Conservation (phyloP, 2,113 vertebrate species). For the Anolis sagrei region DNA sequence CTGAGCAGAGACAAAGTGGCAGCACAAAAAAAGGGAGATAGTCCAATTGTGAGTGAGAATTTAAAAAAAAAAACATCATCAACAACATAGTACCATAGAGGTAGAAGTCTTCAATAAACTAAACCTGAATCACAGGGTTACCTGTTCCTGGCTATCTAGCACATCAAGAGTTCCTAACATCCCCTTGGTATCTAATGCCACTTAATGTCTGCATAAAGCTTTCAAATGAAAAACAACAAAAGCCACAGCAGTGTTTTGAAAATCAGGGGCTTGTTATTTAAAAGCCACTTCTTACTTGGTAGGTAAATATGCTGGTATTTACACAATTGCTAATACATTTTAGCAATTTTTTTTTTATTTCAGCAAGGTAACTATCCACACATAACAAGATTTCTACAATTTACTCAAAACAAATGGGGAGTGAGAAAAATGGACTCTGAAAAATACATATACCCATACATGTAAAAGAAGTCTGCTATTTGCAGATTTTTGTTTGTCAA, state of each 20-base stretch:
- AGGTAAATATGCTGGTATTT: neutral
- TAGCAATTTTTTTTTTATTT: neutral
- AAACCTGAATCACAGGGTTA: slow-evolving; percentile 55
- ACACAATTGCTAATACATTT: neutral
- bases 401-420: slow-evolving; percentile 15
- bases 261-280: neutral
- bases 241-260: accelerated
- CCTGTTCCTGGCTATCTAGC: neutral
- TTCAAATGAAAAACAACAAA: neutral
- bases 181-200: neutral
- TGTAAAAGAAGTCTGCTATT: neutral
- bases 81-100: slow-evolving; percentile 60
- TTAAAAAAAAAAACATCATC: too few species aligned
- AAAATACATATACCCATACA: neutral
- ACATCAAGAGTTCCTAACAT: neutral
- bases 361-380: neutral
- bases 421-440: slow-evolving; percentile 5
- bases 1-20: neutral
- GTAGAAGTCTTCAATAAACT: slow-evolving; percentile 55
- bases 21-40: accelerated
- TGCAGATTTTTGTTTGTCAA: slow-evolving; percentile 18
- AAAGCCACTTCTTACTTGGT: neutral
- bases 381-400: slow-evolving; percentile 5
- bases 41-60: neutral
- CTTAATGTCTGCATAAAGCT: neutral